A percentile compares a stretch with the other conserved stretches of the same genome.
Evolutionary conservation across 2,113 vertebrate genomes (phyloP).

Genomic region (Rafetus swinhoei): DNA sequence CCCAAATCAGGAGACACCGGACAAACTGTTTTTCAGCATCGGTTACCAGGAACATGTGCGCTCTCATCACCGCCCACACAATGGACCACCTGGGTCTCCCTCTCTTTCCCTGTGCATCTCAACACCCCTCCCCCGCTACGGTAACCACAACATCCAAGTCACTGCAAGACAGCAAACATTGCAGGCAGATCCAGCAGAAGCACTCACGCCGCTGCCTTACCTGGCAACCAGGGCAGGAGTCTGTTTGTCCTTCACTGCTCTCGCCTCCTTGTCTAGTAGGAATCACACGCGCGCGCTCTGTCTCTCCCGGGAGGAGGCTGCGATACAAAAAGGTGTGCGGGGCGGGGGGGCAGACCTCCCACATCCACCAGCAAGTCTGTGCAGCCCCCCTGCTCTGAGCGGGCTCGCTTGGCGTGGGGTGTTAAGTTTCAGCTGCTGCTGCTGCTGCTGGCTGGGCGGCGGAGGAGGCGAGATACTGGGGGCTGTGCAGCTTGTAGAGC

Average conservation of each 20-base stretch:
- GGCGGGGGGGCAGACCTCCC: slow-evolving; percentile 54
- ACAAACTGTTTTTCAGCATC: slow-evolving; percentile 42
- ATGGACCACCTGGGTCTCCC: slow-evolving; percentile 42
- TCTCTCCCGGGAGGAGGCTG: slow-evolving; percentile 69
- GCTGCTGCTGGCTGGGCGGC: slow-evolving; percentile 26
- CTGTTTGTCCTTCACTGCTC: slow-evolving; percentile 54
- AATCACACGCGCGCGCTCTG: slow-evolving; percentile 26
- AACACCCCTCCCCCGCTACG: neutral
- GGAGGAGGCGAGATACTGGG: slow-evolving; percentile 73
- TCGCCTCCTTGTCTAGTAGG: slow-evolving; percentile 21
- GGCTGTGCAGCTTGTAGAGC: slow-evolving; percentile 79
- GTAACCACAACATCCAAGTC: neutral
- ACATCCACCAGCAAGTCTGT: slow-evolving; percentile 51
- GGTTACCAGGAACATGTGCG: slow-evolving; percentile 47
- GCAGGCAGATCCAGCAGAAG: neutral
- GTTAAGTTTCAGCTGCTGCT: slow-evolving; percentile 70
- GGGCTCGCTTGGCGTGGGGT: slow-evolving; percentile 37
- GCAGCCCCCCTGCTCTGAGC: slow-evolving; percentile 49
- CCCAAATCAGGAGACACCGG: slow-evolving; percentile 33
- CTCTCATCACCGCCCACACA: slow-evolving; percentile 22
- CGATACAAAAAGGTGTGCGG: slow-evolving; percentile 60
- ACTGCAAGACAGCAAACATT: neutral
- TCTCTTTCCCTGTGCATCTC: neutral
- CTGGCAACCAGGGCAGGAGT: slow-evolving; percentile 61
- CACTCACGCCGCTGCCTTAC: slow-evolving; percentile 67